These are phyloP conservation scores for Gonatopus flavifemur DNA, from an alignment of 1,140 invertebrate species.

Conservation along the genomic window DNA sequence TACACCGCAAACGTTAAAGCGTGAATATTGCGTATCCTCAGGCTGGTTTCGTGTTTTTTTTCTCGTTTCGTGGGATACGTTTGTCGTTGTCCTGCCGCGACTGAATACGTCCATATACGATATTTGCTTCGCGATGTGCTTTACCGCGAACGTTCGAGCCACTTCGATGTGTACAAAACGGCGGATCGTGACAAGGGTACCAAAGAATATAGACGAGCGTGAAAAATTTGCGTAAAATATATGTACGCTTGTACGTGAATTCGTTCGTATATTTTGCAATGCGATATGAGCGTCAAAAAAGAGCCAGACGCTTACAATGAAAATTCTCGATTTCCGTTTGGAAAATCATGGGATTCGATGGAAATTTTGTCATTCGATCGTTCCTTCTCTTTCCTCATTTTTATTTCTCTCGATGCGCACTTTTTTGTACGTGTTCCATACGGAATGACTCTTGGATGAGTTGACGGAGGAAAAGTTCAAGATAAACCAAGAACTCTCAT, in stretches of 20 bases:
- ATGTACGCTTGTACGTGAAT: background rate
- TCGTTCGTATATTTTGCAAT: no score
- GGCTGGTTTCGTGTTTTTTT: no score
- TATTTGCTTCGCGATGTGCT: slow-evolving; percentile 12
- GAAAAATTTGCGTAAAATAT: background rate
- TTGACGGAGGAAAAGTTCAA: no score
- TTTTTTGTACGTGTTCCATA: background rate
- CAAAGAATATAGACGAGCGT: slow-evolving; percentile 14
- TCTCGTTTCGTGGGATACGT: slow-evolving; percentile 15
- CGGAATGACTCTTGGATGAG: no score
- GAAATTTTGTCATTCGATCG: no score
- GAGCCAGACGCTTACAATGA: no score
- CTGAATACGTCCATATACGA: slow-evolving; percentile 21
- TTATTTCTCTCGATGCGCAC: background rate
- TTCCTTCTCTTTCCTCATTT: background rate
- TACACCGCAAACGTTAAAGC: slow-evolving; percentile 27
- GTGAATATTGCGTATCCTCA: slow-evolving; percentile 28
- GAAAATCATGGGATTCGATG: no score
- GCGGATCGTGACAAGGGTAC: slow-evolving; percentile 15
- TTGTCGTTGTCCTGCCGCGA: slow-evolving; percentile 4
- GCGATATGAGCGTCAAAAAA: no score
- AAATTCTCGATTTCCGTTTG: no score
- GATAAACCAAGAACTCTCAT: no score
- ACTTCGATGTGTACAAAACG: slow-evolving; percentile 19
- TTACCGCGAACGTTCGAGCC: slow-evolving; percentile 9